Base-by-base conservation (phyloP, 2,888 invertebrate genomes). In the Lathronympha strigana region DNA sequence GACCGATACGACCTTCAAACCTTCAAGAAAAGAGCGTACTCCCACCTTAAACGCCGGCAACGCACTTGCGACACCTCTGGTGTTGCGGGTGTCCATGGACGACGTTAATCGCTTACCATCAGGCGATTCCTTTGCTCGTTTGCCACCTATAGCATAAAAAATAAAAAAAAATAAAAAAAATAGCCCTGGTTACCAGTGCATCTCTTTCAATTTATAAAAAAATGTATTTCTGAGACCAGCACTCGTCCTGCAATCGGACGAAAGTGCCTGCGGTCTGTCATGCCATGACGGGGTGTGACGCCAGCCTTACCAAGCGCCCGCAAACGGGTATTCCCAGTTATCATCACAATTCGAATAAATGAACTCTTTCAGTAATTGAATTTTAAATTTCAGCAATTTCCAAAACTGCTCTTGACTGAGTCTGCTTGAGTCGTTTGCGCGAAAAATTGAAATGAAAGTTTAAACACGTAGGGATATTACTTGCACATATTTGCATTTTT, bases 341-440 rank as follows among this genome's bases (percentile, higher is more conserved):
- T 55, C 40, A 57, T 57, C 19, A 57, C 57, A 21, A 55, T 57
- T 45, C 43, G 57, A 57, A 57, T 57, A 45, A 57, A 57, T 45
- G 45, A 28, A 57, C 57, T 57, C 54, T 25, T 43, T 11, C 57
- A 19, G 43, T 45, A 57, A 57, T 57, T 45, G 57, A 57, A 57
- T 57, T 45, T 45, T 31, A 45, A 57, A 57, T 43, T 55, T 55
- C 19, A 25, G 25, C 40, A 17, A n/a, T 57, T 43, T 19, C 31
- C 31, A 57, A 31, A 43, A 43, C 45, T 57, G 43, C 57, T 57
- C 28, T 45, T 31, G 19, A 45, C 45, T 15, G 6, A 28, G 28
- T 23, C n/a, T 15, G 17, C 9, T 28, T n/a, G 43, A 13, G 6
- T 31, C 53, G n/a, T 36, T 36, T 36, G 33, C 21, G 31, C 33